Evolutionary conservation across 1,140 invertebrate species (phyloP), one percentile per base, ranked within the genome.

Genomic region (Episyrphus balteatus): DNA sequence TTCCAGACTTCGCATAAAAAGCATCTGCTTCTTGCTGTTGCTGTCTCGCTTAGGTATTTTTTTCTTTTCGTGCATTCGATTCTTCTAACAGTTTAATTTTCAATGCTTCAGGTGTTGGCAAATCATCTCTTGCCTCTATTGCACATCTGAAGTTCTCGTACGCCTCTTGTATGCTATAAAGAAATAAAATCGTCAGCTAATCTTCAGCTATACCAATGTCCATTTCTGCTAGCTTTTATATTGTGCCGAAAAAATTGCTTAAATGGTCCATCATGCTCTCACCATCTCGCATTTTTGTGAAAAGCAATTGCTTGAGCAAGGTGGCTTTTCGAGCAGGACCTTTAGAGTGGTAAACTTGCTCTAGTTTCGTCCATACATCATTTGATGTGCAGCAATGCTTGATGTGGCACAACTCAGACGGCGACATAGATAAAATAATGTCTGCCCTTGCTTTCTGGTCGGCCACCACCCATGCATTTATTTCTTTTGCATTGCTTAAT

Each of bases 91-190:
- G n/a, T n/a, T n/a, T n/a, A n/a, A n/a, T n/a, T n/a, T n/a, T n/a
- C n/a, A n/a, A n/a, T n/a, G n/a, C n/a, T n/a, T n/a, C n/a, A n/a
- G n/a, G n/a, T n/a, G n/a, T n/a, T n/a, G n/a, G n/a, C n/a, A n/a
- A n/a, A n/a, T n/a, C n/a, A n/a, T n/a, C n/a, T n/a, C 53, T 41
- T 18, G 53, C 37, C 40, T 61, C 55, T 1, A 63, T 52, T 11
- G 56, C 55, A 51, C 53, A 58, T 12, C 55, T 42, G 40, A 59
- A 62, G 36, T 55, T 56, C 40, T 63, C 55, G 42, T 43, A 63
- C 7, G 33, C 52, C 0, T 39, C 47, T 9, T 55, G 60, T 8
- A 57, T 33, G 42, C 57, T 61, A 30, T 60, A 55, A 9, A 62
- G 15, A 11, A 61, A 39, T 31, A 62, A 46, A 15, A 61, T 56